Evolutionary conservation across 1,140 invertebrate species (phyloP), one percentile per base, ranked within the genome.

Genomic region (Pemphigus obesinymphae): DNA sequence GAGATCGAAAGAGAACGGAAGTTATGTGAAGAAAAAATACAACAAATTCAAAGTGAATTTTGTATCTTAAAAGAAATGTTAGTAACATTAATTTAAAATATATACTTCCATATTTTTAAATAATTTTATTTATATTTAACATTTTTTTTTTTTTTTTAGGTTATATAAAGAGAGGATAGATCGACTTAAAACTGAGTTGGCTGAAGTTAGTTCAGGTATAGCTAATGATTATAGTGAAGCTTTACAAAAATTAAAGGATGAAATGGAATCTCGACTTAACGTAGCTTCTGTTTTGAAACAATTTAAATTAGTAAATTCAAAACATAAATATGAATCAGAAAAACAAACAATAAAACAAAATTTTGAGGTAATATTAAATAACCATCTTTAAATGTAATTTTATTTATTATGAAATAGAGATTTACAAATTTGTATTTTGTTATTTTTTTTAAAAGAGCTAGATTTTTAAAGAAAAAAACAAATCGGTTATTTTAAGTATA

Each of bases 11-110:
- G 91, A 78, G 88, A 94, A 70, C 89, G 94, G 83, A 92, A 89
- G 80, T 94, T 96, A 86, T 95, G 94, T 85, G 89, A 96, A 76
- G 92, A 95, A 85, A 95, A 96, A 87, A 89, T 97, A 85, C 90
- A 91, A 10, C 95, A 97, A 87, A 86, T 98, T 72, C 96, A 98
- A 88, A 90, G 91, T 83, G 95, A 97, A 86, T 99, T 98, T 87
- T 89, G 90, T 40, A 17, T 43, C 1, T 58, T 80, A 43, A 70
- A 78, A 55, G 73, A 82, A 43, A 48, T 78, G 83, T 83, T 58
- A 58, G 75, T 66, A 73, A 45, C 5, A n/a, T n/a, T n/a, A n/a
- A n/a, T n/a, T n/a, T n/a, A n/a, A n/a, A n/a, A n/a, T n/a, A n/a
- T n/a, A n/a, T n/a, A n/a, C n/a, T n/a, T n/a, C n/a, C n/a, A 7